Evolutionary conservation across 2,888 invertebrate genomes (phyloP), one percentile per base, ranked within the genome.

Genomic region (Unio delphinus): DNA sequence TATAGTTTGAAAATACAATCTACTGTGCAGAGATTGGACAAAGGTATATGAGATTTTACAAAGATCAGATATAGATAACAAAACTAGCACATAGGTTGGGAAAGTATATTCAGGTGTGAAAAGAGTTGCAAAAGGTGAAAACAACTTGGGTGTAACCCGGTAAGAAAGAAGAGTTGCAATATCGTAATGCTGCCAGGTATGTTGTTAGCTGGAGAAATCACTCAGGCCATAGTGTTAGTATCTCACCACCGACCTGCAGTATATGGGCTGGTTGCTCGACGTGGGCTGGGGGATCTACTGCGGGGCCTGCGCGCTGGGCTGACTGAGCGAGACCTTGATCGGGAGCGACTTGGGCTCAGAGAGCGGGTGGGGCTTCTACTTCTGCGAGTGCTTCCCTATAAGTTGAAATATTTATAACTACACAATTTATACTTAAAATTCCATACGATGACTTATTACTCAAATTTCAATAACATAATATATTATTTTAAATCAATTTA

Each of bases 231-330:
- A 58, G 55, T 23, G 23, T 30, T 58, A 45, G 54, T 56, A 54
- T 61, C 61, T 64, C 70, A 73, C 68, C 70, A 75, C 68, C 60
- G 66, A 75, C 75, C 75, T 70, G 72, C 56, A 62, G 66, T 72
- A 28, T 66, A 75, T n/a, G 72, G 68, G 62, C 72, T 70, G 55
- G 68, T 58, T 56, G 64, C 72, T 64, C 75, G 65, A 45, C 75
- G 65, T 56, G 71, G 59, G 70, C 88, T 89, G 56, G 86, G 81
- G 57, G 89, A 88, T 45, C 87, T 77, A 74, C 85, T 86, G 67
- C 88, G 87, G 26, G 81, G 73, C 55, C 78, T 63, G 55, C 84
- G 80, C 30, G 76, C 64, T 54, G 88, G 88, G 74, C 86, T 86
- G 60, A 82, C 60, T 61, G 87, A 80, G 5, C 86, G 82, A 64